These are phyloP conservation scores for Anthopleura xanthogrammica DNA, from an alignment of 92 coral and sea anemone genomes.

Conservation along the genomic window DNA sequence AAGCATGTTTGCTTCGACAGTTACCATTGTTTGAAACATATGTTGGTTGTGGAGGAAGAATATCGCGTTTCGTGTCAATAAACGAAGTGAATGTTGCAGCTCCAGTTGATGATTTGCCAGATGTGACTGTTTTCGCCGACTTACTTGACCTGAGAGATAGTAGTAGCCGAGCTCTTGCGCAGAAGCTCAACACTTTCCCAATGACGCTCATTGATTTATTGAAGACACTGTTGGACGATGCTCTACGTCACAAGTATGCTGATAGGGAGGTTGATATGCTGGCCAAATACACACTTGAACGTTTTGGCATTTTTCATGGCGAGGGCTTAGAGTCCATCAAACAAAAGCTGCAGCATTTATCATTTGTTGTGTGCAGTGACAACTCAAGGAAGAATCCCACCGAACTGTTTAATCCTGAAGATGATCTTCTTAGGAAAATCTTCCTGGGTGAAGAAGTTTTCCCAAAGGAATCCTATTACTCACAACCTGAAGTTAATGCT, in stretches of 20 bases:
- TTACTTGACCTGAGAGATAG: conserved; percentile 40
- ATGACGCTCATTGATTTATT: conserved; percentile 8
- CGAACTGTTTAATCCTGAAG: conserved; percentile 61
- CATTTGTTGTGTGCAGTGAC: conserved; percentile 44
- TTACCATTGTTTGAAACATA: conserved; percentile 62
- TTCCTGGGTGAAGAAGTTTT: conserved; percentile 55
- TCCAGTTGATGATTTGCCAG: conserved; percentile 39
- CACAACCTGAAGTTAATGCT: conserved; percentile 24
- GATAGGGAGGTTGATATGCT: conserved; percentile 49
- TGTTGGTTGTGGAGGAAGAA: conserved; percentile 12
- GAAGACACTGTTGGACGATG: conserved; percentile 23
- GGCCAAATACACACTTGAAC: conserved; percentile 44
- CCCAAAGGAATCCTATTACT: conserved; percentile 39
- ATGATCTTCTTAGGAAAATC: conserved; percentile 15
- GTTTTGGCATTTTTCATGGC: conserved; percentile 5
- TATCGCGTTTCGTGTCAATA: conserved; percentile 30
- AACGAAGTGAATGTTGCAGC: conserved; percentile 27
- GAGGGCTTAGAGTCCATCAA: conserved; percentile 11
- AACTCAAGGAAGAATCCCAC: conserved; percentile 41
- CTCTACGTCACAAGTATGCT: conserved; percentile 36
- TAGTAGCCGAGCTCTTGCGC: conserved; percentile 40
- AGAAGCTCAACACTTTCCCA: conserved; percentile 9
- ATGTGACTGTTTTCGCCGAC: conserved; percentile 20
- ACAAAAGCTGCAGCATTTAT: conserved; percentile 16
- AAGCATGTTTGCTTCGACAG: conserved; percentile 17